Evolutionary conservation across 2,797 vertebrate species (phyloP), one percentile per base, ranked within the genome.

Genomic region (Garrulus glandarius): DNA sequence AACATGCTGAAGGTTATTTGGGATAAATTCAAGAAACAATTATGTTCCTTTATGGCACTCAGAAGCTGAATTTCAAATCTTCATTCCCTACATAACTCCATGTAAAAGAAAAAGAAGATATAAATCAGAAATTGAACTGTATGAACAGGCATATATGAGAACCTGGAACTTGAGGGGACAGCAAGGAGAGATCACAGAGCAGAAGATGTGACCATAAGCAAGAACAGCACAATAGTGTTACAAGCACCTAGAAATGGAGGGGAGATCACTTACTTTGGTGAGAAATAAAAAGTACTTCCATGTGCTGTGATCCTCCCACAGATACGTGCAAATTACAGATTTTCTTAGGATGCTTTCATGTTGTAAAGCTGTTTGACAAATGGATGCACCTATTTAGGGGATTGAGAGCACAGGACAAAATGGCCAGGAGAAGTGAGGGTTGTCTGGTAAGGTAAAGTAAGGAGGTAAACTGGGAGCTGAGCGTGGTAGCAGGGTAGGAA

Each of bases 401-500:
- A 26, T 6, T 16, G 29, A 50, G 22, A 83, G 5, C 9, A 14
- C 1, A 39, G 20, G 22, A 80, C 13, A 63, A 49, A 80, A 69
- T 11, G n/a, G 20, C 19, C 13, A 27, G 5, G 29, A 29, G 7
- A 26, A 39, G 14, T 34, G 39, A 67, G 13, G 4, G 9, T 8
- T 75, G 23, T 41, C 19, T 67, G 9, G 23, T 57, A 22, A 23
- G 18, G 30, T 21, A 37, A 36, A 3, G 2, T 10, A 22, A 84
- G 34, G n/a, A 60, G 12, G 23, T 18, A 18, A 53, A 3, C 9
- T 46, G 37, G 32, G 29, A 83, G 23, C 34, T 49, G 18, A 37
- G 23, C 0, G 0, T 1, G 1, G 46, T 5, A 60, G 9, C 16
- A 49, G n/a, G 13, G 30, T 10, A 36, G 21, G 30, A 53, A 27